Evolutionary conservation across 2,797 vertebrate genomes (phyloP), one percentile per base, ranked within the genome.

Genomic region (Anisognathus igniventris): DNA sequence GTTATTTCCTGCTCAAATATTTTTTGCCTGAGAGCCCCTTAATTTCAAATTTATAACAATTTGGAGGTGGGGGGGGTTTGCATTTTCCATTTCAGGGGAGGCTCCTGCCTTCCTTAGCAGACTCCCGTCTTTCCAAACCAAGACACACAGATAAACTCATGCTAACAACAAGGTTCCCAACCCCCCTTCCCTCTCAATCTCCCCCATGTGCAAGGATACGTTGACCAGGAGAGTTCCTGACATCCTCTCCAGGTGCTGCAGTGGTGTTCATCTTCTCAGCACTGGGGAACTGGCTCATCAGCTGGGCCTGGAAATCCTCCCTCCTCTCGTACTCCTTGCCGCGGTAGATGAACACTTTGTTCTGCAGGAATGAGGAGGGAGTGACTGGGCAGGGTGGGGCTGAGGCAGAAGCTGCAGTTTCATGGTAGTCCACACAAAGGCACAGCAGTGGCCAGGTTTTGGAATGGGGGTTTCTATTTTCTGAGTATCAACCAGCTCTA

Each of bases 271-370:
- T 98, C 95, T 98, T 98, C 96, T 99, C 98, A 1, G 99, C 98
- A 0, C 98, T 98, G 94, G 99, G 99, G 61, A 99, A 99, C 95
- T 99, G 99, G 94, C 98, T 99, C 98, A 99, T 98, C 94, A 99
- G 96, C 39, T 99, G 98, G 68, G 98, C 98, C 98, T 99, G 99
- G 97, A 99, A 99, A 92, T 99, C 99, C 95, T 99, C 99, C 90
- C 99, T 98, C 51, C 99, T 98, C 96, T 99, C 99, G 7, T 99
- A 99, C 90, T 99, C 99, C 91, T 99, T 99, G 22, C 99, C 99
- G 7, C 99, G 98, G 94, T 99, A 99, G 97, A 99, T 99, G 96
- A 99, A 99, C 66, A 99, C 98, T 95, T 99, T 99, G 97, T 99
- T 99, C 99, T 99, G 97, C 61, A 94, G 93, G 93, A 57, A 92